These are phyloP conservation scores for Drosophila bunnanda DNA, from an alignment of 2,888 invertebrate genomes.

Conservation along the genomic window DNA sequence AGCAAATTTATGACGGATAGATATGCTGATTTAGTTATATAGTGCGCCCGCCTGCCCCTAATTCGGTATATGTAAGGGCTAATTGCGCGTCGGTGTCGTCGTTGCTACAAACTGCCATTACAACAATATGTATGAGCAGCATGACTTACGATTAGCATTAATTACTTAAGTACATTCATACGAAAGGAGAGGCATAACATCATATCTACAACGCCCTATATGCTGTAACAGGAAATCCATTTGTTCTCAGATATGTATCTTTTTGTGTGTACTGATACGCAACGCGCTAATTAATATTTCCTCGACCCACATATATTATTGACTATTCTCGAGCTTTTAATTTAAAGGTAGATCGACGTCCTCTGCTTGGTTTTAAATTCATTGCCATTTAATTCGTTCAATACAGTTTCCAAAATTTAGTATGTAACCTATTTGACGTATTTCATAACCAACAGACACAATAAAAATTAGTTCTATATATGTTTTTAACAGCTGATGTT, in stretches of 20 bases:
- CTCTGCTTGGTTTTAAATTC: constrained; percentile 37
- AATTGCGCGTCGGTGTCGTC: constrained; percentile 51
- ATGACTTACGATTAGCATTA: constrained; percentile 80
- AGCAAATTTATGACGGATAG: constrained; percentile 24
- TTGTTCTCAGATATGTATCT: constrained; percentile 37
- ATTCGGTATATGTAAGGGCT: constrained; percentile 67
- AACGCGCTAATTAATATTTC: constrained; percentile 22
- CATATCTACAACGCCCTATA: constrained; percentile 39
- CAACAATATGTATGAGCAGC: constrained; percentile 76
- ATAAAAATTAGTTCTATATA: constrained; percentile 73
- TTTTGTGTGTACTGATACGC: constrained; percentile 19
- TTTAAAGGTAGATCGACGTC: constrained; percentile 24
- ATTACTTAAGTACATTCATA: constrained; percentile 75
- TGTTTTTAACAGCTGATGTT: constrained; percentile 59
- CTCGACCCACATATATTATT: constrained; percentile 21
- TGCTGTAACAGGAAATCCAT: constrained; percentile 28
- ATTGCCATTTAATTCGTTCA: constrained; percentile 48
- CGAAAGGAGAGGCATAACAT: constrained; percentile 52
- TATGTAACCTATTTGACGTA: constrained; percentile 52
- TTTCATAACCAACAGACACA: constrained; percentile 75
- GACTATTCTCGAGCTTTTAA: constrained; percentile 34
- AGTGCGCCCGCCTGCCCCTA: constrained; percentile 54
- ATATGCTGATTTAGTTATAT: constrained; percentile 43
- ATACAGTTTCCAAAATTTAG: constrained; percentile 50
- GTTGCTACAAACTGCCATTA: constrained; percentile 74